Percentiles rank a stretch among this genome's conserved stretches.
Evolutionary conservation across 2,888 invertebrate genomes (phyloP).

Genomic region (Congeria kusceri): DNA sequence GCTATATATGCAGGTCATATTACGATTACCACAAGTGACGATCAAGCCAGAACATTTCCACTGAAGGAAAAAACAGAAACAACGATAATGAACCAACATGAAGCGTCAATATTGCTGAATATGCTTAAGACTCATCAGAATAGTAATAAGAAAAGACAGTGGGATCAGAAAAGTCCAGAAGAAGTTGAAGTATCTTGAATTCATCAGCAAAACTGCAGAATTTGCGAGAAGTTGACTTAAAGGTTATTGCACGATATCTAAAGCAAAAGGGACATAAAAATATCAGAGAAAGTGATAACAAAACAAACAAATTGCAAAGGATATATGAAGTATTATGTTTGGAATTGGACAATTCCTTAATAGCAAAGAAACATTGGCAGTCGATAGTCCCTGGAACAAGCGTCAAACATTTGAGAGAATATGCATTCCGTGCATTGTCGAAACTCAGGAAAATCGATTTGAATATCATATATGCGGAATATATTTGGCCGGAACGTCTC

Average conservation of each 20-base stretch:
- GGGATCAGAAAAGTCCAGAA: background rate
- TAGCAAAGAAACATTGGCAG: no score
- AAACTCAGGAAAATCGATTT: constrained; percentile 23
- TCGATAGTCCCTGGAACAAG: no score
- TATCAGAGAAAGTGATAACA: constrained; percentile 22
- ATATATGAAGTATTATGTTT: background rate
- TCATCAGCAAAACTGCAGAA: background rate
- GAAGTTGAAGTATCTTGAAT: background rate
- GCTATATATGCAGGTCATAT: no score
- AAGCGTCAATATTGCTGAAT: background rate
- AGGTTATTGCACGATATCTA: constrained; percentile 22
- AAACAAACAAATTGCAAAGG: constrained; percentile 9
- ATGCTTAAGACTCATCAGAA: constrained; percentile 20
- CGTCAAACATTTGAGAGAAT: no score
- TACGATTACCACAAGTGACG: background rate
- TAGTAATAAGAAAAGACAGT: constrained; percentile 18
- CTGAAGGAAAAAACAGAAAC: background rate
- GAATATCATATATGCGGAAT: constrained; percentile 41
- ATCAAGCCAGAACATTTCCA: background rate
- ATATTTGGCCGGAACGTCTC: constrained; percentile 15
- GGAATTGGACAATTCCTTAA: background rate
- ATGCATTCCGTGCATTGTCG: constrained; percentile 3
- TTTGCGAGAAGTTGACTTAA: constrained; percentile 21
- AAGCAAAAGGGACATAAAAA: constrained; percentile 4
- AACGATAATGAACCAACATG: background rate